Evolutionary conservation across 2,113 vertebrate species (phyloP), one percentile per base, ranked within the genome.

Genomic region (Chaetura pelagica): DNA sequence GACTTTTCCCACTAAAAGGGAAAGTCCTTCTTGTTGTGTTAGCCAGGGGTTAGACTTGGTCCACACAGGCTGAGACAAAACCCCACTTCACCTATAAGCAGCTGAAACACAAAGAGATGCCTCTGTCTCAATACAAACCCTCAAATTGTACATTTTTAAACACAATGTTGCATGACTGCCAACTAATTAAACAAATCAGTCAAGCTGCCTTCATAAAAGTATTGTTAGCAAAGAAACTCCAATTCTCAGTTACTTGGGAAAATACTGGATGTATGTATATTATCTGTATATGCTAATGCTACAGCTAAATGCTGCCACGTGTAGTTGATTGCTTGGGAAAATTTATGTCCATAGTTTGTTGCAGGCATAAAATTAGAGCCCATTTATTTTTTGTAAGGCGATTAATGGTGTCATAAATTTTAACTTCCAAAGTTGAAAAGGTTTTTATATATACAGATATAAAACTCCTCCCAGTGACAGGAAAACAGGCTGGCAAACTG

Each of bases 161-260:
- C 27, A 11, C 6, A 64, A 12, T 34, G 34, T 34, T 62, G 15
- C 27, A 3, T 24, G 78, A 85, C 59, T 88, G 42, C 32, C 87
- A 85, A 46, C 67, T 87, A 85, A 88, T 88, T 91, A 86, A 93
- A 91, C 48, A 67, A 59, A 86, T 59, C 57, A 69, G 35, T 81
- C 67, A 38, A 26, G 26, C 51, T 80, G 59, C 29, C 68, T 75
- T 91, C 68, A 55, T 77, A 57, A 77, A 59, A 84, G 30, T 10
- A 4, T 24, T 38, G 61, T 7, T 74, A 42, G 46, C 0, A 2
- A 77, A 59, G 67, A 62, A 89, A 76, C 23, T 48, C 17, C 23
- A 24, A 49, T 87, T 76, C 76, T 66, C 75, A 68, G 5, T 84
- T 68, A 63, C 58, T 52, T n/a, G 23, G 35, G 27, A 54, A 89